These are phyloP conservation scores for Eupithecia vulgata DNA, from an alignment of 2,888 invertebrate species.

Conservation along the genomic window DNA sequence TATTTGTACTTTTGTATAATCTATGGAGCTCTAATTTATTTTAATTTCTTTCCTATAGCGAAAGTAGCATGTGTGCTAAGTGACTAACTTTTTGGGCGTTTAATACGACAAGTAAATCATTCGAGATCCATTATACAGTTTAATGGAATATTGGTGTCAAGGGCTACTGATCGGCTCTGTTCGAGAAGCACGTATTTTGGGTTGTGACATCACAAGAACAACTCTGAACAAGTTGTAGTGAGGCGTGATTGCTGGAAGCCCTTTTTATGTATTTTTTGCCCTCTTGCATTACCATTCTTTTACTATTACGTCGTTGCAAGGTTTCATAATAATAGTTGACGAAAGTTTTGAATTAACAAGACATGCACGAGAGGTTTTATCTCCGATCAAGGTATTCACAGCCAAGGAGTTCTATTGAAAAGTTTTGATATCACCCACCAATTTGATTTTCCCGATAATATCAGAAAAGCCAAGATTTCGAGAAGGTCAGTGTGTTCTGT, in stretches of 20 bases:
- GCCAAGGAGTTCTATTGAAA: background rate
- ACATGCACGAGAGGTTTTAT: background rate
- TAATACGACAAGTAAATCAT: background rate
- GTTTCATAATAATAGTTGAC: slow-evolving; percentile 10
- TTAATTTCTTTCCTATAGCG: background rate
- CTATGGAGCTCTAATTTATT: background rate
- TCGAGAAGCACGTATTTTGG: slow-evolving; percentile 11
- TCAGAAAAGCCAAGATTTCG: background rate
- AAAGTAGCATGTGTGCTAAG: background rate
- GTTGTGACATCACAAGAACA: slow-evolving; percentile 14
- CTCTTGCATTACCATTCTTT: slow-evolving; percentile 8
- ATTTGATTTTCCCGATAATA: background rate
- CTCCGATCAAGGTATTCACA: background rate
- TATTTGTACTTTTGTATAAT: background rate
- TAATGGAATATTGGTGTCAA: slow-evolving; percentile 9
- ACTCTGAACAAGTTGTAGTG: background rate
- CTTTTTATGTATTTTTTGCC: slow-evolving; percentile 11
- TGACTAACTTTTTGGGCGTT: background rate
- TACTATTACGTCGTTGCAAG: slow-evolving; percentile 6
- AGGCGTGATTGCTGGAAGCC: slow-evolving; percentile 8
- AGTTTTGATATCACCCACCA: background rate
- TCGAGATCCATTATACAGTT: slow-evolving; percentile 1
- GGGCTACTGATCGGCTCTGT: slow-evolving; percentile 5
- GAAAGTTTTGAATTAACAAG: slow-evolving; percentile 2
- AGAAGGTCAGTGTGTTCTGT: background rate